Evolutionary conservation across 1,140 invertebrate genomes (phyloP).

Genomic region (Penaeus indicus): DNA sequence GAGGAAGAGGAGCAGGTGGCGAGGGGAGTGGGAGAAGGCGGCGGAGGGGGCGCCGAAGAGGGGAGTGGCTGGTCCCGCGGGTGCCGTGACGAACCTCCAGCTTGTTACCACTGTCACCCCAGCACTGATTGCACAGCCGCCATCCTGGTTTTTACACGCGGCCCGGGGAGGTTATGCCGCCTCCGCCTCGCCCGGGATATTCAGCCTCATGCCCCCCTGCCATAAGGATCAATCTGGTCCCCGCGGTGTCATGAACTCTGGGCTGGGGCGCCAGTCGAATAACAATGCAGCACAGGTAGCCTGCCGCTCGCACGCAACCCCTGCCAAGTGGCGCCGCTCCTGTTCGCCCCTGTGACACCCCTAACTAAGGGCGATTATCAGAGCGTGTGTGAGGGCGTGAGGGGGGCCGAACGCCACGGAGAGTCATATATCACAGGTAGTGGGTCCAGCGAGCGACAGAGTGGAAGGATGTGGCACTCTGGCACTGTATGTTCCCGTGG

Average conservation of each 20-base stretch:
- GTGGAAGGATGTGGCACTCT: conserved; percentile 60
- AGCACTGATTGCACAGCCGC: conserved; percentile 59
- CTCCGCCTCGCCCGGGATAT: not conserved
- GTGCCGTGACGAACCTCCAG: conserved; percentile 58
- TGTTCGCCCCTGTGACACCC: not conserved
- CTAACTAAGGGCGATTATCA: conserved; percentile 32
- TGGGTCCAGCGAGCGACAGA: conserved; percentile 55
- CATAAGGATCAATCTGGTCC: conserved; percentile 21
- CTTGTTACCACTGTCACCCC: conserved; percentile 61
- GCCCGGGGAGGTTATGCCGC: conserved; percentile 22
- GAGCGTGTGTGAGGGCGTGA: not conserved
- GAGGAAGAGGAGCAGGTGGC: not conserved
- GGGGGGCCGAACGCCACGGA: not conserved
- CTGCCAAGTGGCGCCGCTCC: not conserved
- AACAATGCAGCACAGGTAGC: conserved; percentile 60
- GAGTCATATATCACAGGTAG: conserved; percentile 63
- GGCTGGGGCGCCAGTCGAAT: conserved; percentile 50
- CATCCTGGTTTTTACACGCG: conserved; percentile 55
- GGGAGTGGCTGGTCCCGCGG: conserved; percentile 28
- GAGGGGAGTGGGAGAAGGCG: not conserved
- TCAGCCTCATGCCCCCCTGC: conserved; percentile 1
- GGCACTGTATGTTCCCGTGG: conserved; percentile 54
- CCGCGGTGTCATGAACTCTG: conserved; percentile 22
- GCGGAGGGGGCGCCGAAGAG: not conserved
- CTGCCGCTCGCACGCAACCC: conserved; percentile 27